Evolutionary conservation across 2,113 vertebrate genomes (phyloP), one percentile per base, ranked within the genome.

Genomic region (Pomatostomus ruficeps): DNA sequence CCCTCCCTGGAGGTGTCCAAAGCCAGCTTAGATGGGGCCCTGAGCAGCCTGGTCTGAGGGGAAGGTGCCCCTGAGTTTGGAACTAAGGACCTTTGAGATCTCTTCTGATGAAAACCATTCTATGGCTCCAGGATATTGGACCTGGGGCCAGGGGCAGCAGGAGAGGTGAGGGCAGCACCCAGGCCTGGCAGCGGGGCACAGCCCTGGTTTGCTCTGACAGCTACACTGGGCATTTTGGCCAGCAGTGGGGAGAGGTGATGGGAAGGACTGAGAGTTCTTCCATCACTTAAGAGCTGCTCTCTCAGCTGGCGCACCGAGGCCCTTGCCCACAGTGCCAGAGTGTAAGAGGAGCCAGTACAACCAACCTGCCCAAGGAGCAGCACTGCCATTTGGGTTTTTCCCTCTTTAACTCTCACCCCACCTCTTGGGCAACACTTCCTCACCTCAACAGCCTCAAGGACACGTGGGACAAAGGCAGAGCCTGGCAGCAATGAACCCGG

Each of bases 131-230:
- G 22, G 68, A 57, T 72, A 75, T 81, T 33, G 38, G 61, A 18
- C 17, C 29, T 3, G 25, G 31, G 52, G 72, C 45, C 57, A 18
- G 2, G 62, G 7, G 2, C 29, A 24, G 48, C 72, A 52, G 66
- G 29, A 29, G 65, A 42, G 43, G 57, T 2, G 7, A 70, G 74
- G 49, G 76, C 74, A 78, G 43, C 43, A 20, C 6, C 40, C 42
- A 36, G 18, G 58, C 5, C 1, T 2, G 10, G 59, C 7, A 20
- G 62, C 0, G 0, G n/a, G 61, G 70, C 59, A 24, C 40, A 70
- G 67, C 49, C 66, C 74, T 10, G 49, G 63, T n/a, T 63, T 91
- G 65, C 61, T 90, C 24, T 43, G 73, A 20, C n/a, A 23, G 51
- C 46, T 29, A 7, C 10, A 2, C 29, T 3, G 19, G 6, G 61